Base-by-base conservation (phyloP, 2,797 vertebrate genomes). In the Myripristis jacobus region DNA sequence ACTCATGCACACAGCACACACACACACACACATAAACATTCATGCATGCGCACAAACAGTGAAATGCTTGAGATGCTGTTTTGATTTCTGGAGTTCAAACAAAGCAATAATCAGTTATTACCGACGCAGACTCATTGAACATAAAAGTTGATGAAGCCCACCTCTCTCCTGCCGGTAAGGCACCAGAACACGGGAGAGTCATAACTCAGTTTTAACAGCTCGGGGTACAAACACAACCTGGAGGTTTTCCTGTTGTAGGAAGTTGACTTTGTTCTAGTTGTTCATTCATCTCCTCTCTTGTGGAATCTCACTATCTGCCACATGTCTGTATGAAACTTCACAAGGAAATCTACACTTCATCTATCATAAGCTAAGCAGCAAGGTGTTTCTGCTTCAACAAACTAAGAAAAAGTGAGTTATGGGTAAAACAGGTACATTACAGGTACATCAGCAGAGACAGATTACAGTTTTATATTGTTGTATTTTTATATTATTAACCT, bases 231-330 rank as follows among this genome's bases (percentile, higher is more conserved):
- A 47, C 3, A 69, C 34, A 66, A 51, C 36, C 13, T 54, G 22
- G 19, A 73, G 1, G 52, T 71, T 62, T 80, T 66, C 76, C 60
- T 75, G 38, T 55, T 56, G 34, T 66, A 56, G 58, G 38, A 81
- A 27, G 56, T 75, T 77, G 44, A 64, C 61, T 72, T 74, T 80
- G 27, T 27, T 61, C 52, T 18, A 27, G 24, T 51, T n/a, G 21
- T 67, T 36, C 31, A 64, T 81, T 65, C 4, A 66, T 82, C 61
- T 65, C 46, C 47, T 43, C n/a, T 27, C 54, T 22, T 12, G n/a
- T 57, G 27, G 2, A 76, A 53, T 38, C 56, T 58, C 38, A 7
- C 0, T 60, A 43, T 62, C 31, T 54, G 21, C 8, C 62, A 25
- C 24, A 43, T 61, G 12, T 46, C 58, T 59, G 34, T n/a, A 6